Base-by-base conservation (phyloP, 2,113 vertebrate species). In the Corythornis vintsioides region DNA sequence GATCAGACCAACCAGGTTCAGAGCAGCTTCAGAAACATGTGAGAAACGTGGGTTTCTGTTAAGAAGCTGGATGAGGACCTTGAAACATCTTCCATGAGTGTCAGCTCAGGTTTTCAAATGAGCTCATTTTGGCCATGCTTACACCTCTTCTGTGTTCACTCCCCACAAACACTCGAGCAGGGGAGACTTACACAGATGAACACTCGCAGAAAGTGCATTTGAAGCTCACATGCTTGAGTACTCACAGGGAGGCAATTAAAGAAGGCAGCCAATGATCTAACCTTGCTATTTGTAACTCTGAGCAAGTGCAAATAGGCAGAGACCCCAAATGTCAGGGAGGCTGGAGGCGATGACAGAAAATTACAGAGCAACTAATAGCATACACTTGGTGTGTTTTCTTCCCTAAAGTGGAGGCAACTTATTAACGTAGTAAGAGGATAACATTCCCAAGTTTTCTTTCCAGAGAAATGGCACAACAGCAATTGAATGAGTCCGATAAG, bases 211-310 rank as follows among this genome's bases (percentile, higher is more conserved):
- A 89, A 87, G 67, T 67, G 82, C 63, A 89, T 77, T 83, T 86
- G 70, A 92, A 83, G 60, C 75, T 57, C 71, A 29, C 81, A 84
- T 21, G 52, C 79, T 74, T 66, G 69, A 91, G 40, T 19, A 64
- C 71, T 91, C 81, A 60, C 56, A 86, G 64, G 83, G 45, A 93
- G 82, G 94, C 82, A 95, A 87, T 89, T 83, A 77, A 71, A 88
- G 56, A 35, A 60, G 64, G 26, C 92, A 91, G 78, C 76, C 78
- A 89, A 74, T 89, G 94, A 93, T 24, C 78, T 89, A 91, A 92
- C 40, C 77, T 60, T 25, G 64, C 82, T 88, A 31, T 77, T 89
- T 95, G 87, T 87, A 94, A 80, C 91, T 80, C 94, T 76, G 86
- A 95, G 33, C 75, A 77, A 91, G 67, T 31, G 72, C 64, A 74